Evolutionary conservation across 2,888 invertebrate species (phyloP), one percentile per base, ranked within the genome.

Genomic region (Dicyrtomina minuta): DNA sequence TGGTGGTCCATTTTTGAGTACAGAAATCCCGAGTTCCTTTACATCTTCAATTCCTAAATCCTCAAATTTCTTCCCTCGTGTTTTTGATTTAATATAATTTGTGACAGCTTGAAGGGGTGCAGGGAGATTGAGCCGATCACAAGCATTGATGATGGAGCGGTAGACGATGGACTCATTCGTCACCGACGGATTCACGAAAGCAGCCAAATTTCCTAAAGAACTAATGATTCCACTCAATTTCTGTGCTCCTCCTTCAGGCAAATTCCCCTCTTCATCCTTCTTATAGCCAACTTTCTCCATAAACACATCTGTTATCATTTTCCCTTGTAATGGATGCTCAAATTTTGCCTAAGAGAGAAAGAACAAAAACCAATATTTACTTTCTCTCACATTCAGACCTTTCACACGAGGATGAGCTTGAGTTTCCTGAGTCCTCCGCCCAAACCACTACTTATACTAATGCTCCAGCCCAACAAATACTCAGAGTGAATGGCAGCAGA

Each of bases 241-340:
- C 15, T 64, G 20, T 6, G 60, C 44, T n/a, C 53, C 62, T 13
- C 22, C 53, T 0, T 59, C 44, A n/a, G n/a, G n/a, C 12, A 64
- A 65, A 3, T 24, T 53, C 1, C 62, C 71, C 1, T 70, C 61
- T 17, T 58, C 66, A 5, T 72, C 69, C 2, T 66, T 68, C n/a
- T 70, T 71, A 0, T 73, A 49, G 22, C 73, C 74, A 26, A 56
- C 56, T 24, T 68, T 73, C 24, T 70, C 62, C 65, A 77, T 27
- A 51, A 46, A 75, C 10, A 64, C 58, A 17, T 77, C 75, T n/a
- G 77, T 58, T 1, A 77, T 66, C 20, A 66, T 67, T 44, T 75
- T 77, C n/a, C 72, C 72, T 66, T 77, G 77, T 1, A 75, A 55
- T 10, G 77, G 74, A 62, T 22, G 74, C 60, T 74, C 74, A 61